Percentiles rank a stretch among this genome's conserved stretches.
phyloP scores from a whole-genome alignment of 2,888 invertebrate genomes.

The Branchipolynoe longqiensis region DNA sequence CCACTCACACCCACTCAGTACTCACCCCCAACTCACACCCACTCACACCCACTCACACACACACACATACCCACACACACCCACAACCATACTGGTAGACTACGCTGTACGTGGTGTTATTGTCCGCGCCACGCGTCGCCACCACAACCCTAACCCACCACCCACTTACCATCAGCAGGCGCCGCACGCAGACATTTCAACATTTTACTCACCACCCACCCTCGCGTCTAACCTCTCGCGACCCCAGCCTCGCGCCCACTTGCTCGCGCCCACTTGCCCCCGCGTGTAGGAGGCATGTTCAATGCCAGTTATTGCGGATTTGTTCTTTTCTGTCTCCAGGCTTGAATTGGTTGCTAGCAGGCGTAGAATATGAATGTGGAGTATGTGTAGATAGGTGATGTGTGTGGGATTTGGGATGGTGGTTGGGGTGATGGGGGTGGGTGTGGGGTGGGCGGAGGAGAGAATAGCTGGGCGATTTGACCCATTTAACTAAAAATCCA shows the following conservation, averaged over 20 bases:
- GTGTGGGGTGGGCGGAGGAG: background rate
- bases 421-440: slow-evolving; percentile 2
- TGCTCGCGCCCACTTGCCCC: too few species aligned
- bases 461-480: too few species aligned
- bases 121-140: too few species aligned
- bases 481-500: too few species aligned
- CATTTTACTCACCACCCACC: too few species aligned
- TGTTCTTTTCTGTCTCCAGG: slow-evolving; percentile 35
- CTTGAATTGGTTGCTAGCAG: background rate
- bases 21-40: background rate
- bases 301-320: slow-evolving; percentile 32
- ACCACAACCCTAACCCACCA: too few species aligned
- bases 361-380: slow-evolving; percentile 30
- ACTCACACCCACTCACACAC: background rate
- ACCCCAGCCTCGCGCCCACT: too few species aligned
- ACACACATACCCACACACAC: background rate
- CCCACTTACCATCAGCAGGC: background rate
- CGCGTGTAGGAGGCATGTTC: background rate
- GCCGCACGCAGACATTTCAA: too few species aligned
- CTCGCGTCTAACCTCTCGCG: too few species aligned
- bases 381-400: background rate
- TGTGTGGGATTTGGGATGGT: slow-evolving; percentile 8
- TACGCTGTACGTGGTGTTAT: too few species aligned
- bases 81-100: background rate
- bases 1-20: background rate